These are phyloP conservation scores for Amiota communis DNA, from an alignment of 2,888 invertebrate species.

Conservation along the genomic window DNA sequence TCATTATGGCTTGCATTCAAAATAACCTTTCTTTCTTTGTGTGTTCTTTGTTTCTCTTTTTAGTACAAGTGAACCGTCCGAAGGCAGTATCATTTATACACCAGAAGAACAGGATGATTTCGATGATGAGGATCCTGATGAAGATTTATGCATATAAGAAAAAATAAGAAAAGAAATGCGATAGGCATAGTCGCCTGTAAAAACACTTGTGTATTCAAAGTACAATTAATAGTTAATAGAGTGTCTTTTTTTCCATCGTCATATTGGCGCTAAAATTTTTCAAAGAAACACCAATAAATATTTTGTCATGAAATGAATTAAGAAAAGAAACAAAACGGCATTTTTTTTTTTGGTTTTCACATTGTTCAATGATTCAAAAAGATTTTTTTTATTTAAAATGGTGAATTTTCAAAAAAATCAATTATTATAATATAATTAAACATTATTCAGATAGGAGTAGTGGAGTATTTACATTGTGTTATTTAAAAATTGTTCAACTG, in stretches of 20 bases:
- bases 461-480: neutral
- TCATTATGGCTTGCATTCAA: neutral
- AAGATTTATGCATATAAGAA: constrained; percentile 82
- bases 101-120: constrained; percentile 87
- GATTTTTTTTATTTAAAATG: constrained; percentile 4
- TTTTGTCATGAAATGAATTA: neutral
- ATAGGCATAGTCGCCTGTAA: constrained; percentile 2
- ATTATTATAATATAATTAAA: too few relatives aligned
- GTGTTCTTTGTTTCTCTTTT: constrained; percentile 23
- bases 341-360: neutral
- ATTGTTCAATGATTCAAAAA: neutral
- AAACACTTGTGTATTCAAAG: constrained; percentile 7
- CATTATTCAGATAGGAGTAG: too few relatives aligned
- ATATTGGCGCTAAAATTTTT: constrained; percentile 6
- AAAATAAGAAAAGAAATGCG: neutral
- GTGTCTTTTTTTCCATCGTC: neutral
- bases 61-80: constrained; percentile 74
- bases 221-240: constrained; percentile 16
- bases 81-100: constrained; percentile 81
- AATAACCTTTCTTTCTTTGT: constrained; percentile 16
- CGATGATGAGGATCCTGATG: constrained; percentile 91
- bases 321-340: neutral
- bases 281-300: neutral
- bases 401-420: too few relatives aligned
- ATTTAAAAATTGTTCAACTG: constrained; percentile 1